Conservation (phyloP, 30 jellyfish, hydroid and myxozoan genomes). For the Phacellophora camtschatica region DNA sequence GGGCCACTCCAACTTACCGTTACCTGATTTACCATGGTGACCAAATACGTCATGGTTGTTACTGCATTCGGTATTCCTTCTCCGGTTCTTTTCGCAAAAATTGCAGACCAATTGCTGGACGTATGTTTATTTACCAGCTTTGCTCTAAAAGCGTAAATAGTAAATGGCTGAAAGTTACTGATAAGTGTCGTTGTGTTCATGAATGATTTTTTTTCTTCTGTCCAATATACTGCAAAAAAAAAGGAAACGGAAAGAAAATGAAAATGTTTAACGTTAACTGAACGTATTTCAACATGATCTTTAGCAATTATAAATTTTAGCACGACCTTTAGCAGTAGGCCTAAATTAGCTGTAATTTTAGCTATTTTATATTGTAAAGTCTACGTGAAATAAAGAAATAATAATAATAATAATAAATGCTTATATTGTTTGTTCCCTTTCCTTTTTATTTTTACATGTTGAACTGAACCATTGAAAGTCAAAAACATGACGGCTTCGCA, state of each 20-base stretch:
- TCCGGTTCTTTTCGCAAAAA: background rate
- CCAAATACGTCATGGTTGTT: background rate
- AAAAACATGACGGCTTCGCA: too few species aligned
- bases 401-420: too few species aligned
- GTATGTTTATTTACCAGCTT: conserved; percentile 8
- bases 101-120: conserved; percentile 45
- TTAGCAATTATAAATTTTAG: too few species aligned
- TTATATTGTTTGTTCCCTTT: too few species aligned
- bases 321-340: too few species aligned
- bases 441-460: too few species aligned
- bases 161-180: background rate
- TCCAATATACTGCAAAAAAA: conserved; percentile 29
- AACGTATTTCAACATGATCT: too few species aligned
- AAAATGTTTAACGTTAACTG: too few species aligned
- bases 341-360: too few species aligned
- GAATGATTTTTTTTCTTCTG: background rate
- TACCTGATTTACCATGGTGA: background rate
- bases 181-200: background rate
- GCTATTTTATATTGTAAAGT: too few species aligned
- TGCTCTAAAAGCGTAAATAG: conserved; percentile 28
- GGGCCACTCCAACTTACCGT: conserved; percentile 46
- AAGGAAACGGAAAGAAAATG: background rate
- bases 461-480: too few species aligned
- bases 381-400: too few species aligned
- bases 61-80: conserved; percentile 60